phyloP scores from a whole-genome alignment of 2,113 vertebrate genomes.

The Halichoerus grypus region DNA sequence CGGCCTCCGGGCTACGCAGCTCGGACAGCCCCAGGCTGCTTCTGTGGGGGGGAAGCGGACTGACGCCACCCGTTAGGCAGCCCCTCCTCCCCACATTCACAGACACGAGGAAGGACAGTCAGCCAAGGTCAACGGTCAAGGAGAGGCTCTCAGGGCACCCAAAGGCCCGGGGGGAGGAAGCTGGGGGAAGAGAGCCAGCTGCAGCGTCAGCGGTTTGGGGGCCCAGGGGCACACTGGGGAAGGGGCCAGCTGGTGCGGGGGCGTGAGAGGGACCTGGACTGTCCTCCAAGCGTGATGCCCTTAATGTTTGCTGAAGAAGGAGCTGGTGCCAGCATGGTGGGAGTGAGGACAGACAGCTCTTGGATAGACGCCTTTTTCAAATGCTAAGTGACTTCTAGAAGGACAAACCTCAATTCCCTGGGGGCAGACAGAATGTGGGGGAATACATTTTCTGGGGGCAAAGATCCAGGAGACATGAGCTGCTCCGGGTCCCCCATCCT shows the following conservation, averaged over 20 bases:
- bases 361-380: rapidly evolving
- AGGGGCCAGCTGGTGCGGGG: background rate
- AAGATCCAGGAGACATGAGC: background rate
- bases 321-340: background rate
- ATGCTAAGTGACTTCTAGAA: background rate
- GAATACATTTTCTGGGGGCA: background rate
- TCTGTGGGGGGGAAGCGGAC: background rate
- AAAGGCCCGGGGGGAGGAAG: background rate
- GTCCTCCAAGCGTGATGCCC: background rate
- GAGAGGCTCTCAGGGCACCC: background rate
- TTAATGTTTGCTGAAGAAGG: background rate
- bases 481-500: no score
- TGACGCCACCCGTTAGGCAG: background rate
- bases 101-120: background rate
- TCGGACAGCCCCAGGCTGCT: background rate
- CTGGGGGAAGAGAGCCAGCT: rapidly evolving
- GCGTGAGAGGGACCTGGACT: background rate
- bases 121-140: background rate
- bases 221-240: background rate
- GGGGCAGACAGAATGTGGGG: rapidly evolving
- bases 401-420: background rate
- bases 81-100: background rate
- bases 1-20: no score
- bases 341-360: background rate
- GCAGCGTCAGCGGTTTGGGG: background rate